A percentile compares a stretch with the other conserved stretches of the same genome.
These are phyloP conservation scores for Dicrostonyx torquatus DNA, from an alignment of 2,797 vertebrate genomes.

Conservation along the genomic window DNA sequence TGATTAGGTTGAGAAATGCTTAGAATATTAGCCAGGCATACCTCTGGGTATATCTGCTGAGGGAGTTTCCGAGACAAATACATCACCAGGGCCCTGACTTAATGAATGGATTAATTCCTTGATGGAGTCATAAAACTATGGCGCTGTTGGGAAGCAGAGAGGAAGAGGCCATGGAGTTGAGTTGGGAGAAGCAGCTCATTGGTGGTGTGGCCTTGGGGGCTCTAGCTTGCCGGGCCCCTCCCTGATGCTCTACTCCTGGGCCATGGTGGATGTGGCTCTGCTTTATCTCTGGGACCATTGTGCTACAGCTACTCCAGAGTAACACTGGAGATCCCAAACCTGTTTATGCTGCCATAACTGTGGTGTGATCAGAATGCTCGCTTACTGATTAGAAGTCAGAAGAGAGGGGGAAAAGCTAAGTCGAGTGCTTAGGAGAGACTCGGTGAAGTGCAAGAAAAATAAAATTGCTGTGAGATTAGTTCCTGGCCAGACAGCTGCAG, in stretches of 20 bases:
- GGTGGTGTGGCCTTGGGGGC: not conserved
- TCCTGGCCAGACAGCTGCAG: not conserved
- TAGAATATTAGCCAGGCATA: not conserved
- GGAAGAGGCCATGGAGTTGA: not conserved
- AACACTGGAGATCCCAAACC: not conserved
- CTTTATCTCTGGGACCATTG: not conserved
- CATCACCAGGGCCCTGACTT: not conserved
- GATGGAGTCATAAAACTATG: not conserved
- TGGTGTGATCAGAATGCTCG: not conserved
- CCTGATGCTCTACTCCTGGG: not conserved
- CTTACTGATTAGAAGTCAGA: not conserved
- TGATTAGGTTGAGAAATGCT: not conserved
- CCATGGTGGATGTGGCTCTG: not conserved
- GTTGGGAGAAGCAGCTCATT: not conserved
- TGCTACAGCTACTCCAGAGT: not conserved
- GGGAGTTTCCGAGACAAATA: not conserved
- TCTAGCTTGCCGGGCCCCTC: not conserved
- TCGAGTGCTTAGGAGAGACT: not conserved
- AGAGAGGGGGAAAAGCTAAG: not conserved
- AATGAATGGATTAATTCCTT: not conserved
- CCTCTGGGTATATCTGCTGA: not conserved
- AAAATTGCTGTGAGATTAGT: not conserved
- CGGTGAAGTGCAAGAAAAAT: not conserved
- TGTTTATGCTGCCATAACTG: rapidly evolving
- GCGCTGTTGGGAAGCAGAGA: not conserved